Evolutionary conservation across 2,797 vertebrate species (phyloP), one percentile per base, ranked within the genome.

Genomic region (Falco novaeseelandiae): DNA sequence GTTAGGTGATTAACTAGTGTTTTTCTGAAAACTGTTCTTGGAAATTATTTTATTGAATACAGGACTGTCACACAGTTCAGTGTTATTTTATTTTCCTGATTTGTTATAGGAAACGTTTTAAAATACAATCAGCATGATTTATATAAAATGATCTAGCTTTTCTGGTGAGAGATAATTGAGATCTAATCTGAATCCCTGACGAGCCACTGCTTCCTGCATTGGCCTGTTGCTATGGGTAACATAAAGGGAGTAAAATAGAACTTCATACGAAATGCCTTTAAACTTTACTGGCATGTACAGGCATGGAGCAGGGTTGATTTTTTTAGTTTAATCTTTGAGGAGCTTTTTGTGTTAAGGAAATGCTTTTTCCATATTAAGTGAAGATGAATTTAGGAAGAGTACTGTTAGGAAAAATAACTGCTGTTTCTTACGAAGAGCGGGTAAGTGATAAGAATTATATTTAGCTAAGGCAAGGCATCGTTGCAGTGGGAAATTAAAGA

Each of bases 201-300:
- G 95, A 97, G 97, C 97, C 97, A 89, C 97, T 94, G 98, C 97
- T 98, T 97, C 97, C 97, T 97, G 98, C 96, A 84, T 97, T 97
- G 96, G 96, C 91, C 93, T 96, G 98, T 98, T 98, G 98, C 98
- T 96, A 98, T 97, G 97, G 97, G 98, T 97, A 97, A 98, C 97
- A 73, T 96, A 96, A 86, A 95, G 95, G 97, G 98, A 98, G 97
- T 97, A 85, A 96, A 97, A 95, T 96, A 98, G 98, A 97, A 98
- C 97, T 96, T 97, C 95, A 92, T 96, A 92, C 13, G 96, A 97
- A 96, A 97, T 97, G 97, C 97, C 97, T 97, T 95, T 98, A 98
- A 98, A 98, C 97, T 98, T 98, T 97, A 92, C 97, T 92, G 97
- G 98, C 99, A 95, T 98, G 99, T 99, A 98, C 98, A 98, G 98